Evolutionary conservation across 1,140 invertebrate genomes (phyloP), one percentile per base, ranked within the genome.

Genomic region (Lethrus apterus): DNA sequence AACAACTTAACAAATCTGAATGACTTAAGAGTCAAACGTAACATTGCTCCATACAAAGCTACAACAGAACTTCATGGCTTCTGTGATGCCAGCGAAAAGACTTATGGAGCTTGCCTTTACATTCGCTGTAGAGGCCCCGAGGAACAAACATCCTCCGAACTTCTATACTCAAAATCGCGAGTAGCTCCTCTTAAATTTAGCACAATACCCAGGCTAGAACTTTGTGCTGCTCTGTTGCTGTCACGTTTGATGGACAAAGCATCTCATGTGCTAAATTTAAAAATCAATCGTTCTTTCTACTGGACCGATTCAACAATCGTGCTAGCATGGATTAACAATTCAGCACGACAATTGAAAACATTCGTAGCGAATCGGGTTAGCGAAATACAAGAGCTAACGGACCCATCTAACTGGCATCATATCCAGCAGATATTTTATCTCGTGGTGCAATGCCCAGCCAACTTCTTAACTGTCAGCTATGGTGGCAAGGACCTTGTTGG

Each of bases 81-180:
- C 30, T 48, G 46, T 35, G 56, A 63, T 36, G 57, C 59, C 10
- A 54, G 51, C 8, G 50, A 55, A 50, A 20, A 35, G 5, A 59
- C 59, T 13, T 62, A 62, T 20, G 62, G 56, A n/a, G 51, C 48
- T 1, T 58, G 54, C 32, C 31, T 56, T 17, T 65, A 62, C 46
- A 38, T 54, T 0, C 34, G 51, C 20, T 26, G 20, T n/a, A 20
- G 35, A 51, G 23, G 40, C 45, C 11, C 31, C 21, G 20, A 24
- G 8, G 24, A 44, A 15, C 8, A 31, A 32, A 15, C 19, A 4
- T 8, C 9, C 11, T 10, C 43, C 7, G 23, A 33, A 13, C 35
- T 56, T 15, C 18, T 54, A 3, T 53, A 44, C 32, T 43, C 54
- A 18, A 56, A 56, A 44, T 40, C 38, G 13, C 41, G 49, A 20